Conservation (phyloP, 2,888 invertebrate species). For the Polyploca ridens region DNA sequence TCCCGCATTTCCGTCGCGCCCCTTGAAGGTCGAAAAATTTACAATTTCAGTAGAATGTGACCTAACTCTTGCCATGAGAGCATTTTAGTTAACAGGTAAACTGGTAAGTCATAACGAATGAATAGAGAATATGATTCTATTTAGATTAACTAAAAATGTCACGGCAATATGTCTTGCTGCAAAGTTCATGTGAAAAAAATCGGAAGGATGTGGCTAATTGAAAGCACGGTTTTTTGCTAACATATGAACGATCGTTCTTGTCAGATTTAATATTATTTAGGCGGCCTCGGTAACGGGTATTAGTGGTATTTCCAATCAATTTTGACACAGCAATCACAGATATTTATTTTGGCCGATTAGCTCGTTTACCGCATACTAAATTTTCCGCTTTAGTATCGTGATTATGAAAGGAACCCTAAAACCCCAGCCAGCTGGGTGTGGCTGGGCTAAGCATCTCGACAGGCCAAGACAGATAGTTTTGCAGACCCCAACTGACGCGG, state of each 20-base stretch:
- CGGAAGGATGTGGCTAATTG: no score
- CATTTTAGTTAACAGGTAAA: not conserved
- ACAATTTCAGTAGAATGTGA: not conserved
- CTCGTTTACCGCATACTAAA: not conserved
- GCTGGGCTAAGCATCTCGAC: conserved; percentile 4
- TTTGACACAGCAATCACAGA: no score
- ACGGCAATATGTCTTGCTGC: not conserved
- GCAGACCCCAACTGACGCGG: not conserved
- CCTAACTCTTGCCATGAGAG: not conserved
- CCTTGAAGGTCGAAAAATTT: not conserved
- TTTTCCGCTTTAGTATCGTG: not conserved
- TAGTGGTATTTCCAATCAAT: no score
- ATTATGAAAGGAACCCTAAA: not conserved
- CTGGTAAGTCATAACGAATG: not conserved
- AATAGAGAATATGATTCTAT: no score
- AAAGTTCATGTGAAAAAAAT: not conserved
- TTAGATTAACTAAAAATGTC: not conserved
- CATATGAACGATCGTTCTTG: no score
- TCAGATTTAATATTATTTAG: no score
- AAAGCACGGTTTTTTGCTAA: no score
- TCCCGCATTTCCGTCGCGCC: not conserved
- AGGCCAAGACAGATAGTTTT: conserved; percentile 9
- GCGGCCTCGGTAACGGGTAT: no score
- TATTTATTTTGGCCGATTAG: not conserved
- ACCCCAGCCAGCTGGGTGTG: conserved; percentile 2